Evolutionary conservation across 2,113 vertebrate species (phyloP).

Genomic region (Meleagris gallopavo): DNA sequence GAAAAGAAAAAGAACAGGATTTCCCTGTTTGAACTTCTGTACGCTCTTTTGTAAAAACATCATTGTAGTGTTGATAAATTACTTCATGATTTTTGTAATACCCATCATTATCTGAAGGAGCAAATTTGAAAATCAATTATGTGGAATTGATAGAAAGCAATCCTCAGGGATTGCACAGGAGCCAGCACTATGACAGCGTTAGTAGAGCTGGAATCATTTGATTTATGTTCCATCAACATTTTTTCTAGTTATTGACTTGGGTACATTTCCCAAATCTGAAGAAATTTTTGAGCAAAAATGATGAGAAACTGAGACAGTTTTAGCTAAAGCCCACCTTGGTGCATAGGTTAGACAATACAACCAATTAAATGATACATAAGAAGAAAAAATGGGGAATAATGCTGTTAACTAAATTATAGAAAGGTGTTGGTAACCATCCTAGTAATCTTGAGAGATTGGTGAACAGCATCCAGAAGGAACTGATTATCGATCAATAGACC

Average conservation of each 20-base stretch:
- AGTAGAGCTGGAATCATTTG: not conserved
- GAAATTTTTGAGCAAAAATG: not conserved
- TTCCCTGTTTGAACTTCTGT: not conserved
- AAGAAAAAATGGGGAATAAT: not conserved
- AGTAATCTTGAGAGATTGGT: not conserved
- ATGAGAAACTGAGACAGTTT: not conserved
- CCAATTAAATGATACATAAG: not conserved
- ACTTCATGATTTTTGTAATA: not conserved
- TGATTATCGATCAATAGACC: not conserved
- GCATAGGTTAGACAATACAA: not conserved
- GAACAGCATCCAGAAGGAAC: not conserved
- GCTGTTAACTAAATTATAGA: not conserved
- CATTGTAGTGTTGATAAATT: not conserved
- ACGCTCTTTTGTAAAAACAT: not conserved
- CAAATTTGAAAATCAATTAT: not conserved
- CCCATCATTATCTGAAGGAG: accelerated
- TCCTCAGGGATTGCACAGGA: not conserved
- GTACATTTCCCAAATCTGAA: not conserved
- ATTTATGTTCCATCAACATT: not conserved
- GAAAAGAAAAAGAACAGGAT: not conserved
- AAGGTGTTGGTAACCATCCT: not conserved
- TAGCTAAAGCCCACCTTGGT: not conserved
- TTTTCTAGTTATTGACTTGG: not conserved
- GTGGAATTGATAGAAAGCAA: not conserved
- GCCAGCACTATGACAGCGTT: not conserved